These are phyloP conservation scores for Temnothorax nylanderi DNA, from an alignment of 1,140 invertebrate genomes.

Conservation along the genomic window DNA sequence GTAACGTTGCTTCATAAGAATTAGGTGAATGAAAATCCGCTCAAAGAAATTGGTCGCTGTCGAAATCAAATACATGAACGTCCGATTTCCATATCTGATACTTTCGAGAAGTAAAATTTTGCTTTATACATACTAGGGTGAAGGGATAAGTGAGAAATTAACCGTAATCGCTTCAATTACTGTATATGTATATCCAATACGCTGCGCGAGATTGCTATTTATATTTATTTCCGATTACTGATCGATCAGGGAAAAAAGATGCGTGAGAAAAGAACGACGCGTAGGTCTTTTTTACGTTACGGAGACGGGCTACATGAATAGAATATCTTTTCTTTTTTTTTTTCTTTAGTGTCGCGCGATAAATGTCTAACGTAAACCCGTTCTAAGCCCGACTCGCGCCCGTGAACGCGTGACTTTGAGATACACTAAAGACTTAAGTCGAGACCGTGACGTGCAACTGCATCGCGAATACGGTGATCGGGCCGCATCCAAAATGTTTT, in stretches of 20 bases:
- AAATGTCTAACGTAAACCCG: slow-evolving; percentile 56
- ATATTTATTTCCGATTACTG: slow-evolving; percentile 3
- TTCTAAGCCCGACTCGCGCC: slow-evolving; percentile 41
- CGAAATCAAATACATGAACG: background rate
- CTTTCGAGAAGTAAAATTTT: background rate
- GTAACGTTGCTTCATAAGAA: background rate
- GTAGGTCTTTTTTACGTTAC: background rate
- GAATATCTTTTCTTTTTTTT: background rate
- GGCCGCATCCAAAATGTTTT: slow-evolving; percentile 1
- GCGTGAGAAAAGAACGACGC: slow-evolving; percentile 22
- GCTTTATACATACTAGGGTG: too few species aligned
- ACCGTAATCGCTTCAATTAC: background rate
- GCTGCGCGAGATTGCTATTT: slow-evolving; percentile 10
- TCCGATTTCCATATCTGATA: background rate
- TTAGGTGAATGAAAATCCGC: slow-evolving; percentile 6
- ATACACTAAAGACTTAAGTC: slow-evolving; percentile 15
- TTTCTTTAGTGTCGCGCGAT: slow-evolving; percentile 31
- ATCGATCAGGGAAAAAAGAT: slow-evolving; percentile 22
- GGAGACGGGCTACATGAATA: background rate
- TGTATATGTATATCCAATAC: background rate
- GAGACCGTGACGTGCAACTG: slow-evolving; percentile 34
- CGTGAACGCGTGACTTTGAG: slow-evolving; percentile 61
- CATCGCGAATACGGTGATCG: slow-evolving; percentile 30
- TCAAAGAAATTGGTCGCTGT: background rate
- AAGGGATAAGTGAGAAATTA: background rate